These are phyloP conservation scores for Pimpla rufipes DNA, from an alignment of 2,888 invertebrate species.

Conservation along the genomic window DNA sequence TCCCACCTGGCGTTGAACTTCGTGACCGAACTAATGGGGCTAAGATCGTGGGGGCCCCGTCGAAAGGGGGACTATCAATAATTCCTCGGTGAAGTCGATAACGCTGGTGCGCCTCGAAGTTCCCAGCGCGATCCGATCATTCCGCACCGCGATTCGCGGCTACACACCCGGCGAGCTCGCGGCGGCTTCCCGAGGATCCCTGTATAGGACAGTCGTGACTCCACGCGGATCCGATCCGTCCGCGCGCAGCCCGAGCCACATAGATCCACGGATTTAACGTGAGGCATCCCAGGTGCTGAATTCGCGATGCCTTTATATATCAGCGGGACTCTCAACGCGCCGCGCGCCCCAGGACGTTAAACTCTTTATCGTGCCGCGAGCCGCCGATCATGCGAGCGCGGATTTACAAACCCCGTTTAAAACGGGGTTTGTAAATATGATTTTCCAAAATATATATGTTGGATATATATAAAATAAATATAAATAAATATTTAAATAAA, in stretches of 20 bases:
- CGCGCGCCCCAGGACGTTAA: slow-evolving; percentile 10
- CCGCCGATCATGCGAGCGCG: too few relatives aligned
- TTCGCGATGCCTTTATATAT: background rate
- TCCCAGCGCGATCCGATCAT: slow-evolving; percentile 60
- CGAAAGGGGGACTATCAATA: slow-evolving; percentile 56
- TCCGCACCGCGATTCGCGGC: slow-evolving; percentile 14
- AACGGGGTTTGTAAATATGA: too few relatives aligned
- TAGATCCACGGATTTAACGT: background rate
- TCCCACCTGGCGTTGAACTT: slow-evolving; percentile 25
- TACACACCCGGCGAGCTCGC: slow-evolving; percentile 27
- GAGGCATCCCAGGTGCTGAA: background rate
- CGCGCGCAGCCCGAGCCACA: background rate
- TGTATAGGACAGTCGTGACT: slow-evolving; percentile 67
- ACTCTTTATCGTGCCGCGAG: slow-evolving; percentile 16
- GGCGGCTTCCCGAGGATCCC: slow-evolving; percentile 10
- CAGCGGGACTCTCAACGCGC: background rate
- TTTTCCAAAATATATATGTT: too few relatives aligned
- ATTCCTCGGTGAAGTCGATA: slow-evolving; percentile 65
- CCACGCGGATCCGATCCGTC: slow-evolving; percentile 53
- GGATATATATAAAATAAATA: too few relatives aligned
- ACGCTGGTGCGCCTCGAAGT: slow-evolving; percentile 40
- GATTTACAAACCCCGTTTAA: slow-evolving; percentile 46
- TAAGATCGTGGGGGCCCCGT: slow-evolving; percentile 49
- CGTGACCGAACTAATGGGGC: slow-evolving; percentile 65
- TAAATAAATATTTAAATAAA: too few relatives aligned